These are phyloP conservation scores for Aphaenogaster ashmeadi DNA, from an alignment of 1,140 invertebrate species.

Conservation along the genomic window DNA sequence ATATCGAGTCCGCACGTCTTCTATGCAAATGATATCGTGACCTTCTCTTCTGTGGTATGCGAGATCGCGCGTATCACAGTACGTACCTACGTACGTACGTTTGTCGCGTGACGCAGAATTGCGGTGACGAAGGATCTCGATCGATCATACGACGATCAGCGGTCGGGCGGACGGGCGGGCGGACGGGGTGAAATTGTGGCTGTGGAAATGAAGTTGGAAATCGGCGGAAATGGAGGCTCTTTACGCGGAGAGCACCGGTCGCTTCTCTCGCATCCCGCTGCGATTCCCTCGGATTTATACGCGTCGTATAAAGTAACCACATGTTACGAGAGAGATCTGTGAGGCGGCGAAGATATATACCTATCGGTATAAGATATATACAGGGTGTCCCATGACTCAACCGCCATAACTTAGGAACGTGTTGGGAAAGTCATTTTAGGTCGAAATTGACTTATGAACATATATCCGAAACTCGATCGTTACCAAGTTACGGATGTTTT, in stretches of 20 bases:
- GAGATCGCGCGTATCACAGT: background rate
- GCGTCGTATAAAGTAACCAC: constrained; percentile 64
- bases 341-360: background rate
- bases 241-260: constrained; percentile 41
- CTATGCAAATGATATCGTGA: constrained; percentile 18
- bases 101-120: background rate
- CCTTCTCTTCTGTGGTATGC: background rate
- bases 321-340: background rate
- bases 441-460: too few relatives aligned
- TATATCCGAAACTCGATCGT: too few relatives aligned
- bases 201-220: constrained; percentile 79
- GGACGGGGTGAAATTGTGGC: constrained; percentile 71
- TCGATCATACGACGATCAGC: constrained; percentile 60
- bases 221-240: constrained; percentile 82
- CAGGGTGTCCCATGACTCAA: too few relatives aligned
- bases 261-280: constrained; percentile 2
- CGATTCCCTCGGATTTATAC: constrained; percentile 70
- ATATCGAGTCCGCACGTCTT: constrained; percentile 10
- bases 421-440: too few relatives aligned
- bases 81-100: background rate
- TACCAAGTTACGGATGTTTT: too few relatives aligned
- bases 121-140: constrained; percentile 9
- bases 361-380: too few relatives aligned
- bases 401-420: too few relatives aligned
- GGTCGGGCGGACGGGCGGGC: background rate